These are phyloP conservation scores for Chlorospingus flavigularis DNA, from an alignment of 2,797 vertebrate species.

Conservation along the genomic window DNA sequence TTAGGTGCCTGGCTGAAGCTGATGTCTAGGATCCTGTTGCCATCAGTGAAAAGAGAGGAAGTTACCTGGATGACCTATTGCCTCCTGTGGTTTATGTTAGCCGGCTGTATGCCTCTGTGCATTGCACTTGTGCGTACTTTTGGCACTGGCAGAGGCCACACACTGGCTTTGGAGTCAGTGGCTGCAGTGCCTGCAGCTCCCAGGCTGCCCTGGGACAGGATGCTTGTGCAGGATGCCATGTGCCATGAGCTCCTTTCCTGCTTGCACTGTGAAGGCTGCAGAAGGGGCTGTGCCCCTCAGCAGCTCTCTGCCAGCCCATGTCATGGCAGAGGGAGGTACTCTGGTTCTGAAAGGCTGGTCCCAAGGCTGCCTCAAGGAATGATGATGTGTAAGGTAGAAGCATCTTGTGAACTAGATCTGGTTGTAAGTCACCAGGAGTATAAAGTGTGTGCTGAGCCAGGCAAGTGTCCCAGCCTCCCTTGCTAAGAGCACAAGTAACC, in stretches of 20 bases:
- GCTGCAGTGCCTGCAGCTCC: neutral
- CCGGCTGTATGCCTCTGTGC: neutral
- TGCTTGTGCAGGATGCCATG: neutral
- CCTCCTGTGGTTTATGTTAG: neutral
- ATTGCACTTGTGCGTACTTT: neutral
- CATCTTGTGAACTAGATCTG: neutral
- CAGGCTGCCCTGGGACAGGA: rapidly evolving
- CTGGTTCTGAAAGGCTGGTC: neutral
- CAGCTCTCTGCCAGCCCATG: neutral
- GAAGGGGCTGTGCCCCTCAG: neutral
- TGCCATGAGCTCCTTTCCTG: neutral
- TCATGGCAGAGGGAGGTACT: neutral
- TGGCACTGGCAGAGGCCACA: neutral
- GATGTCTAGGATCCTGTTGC: neutral
- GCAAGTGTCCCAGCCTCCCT: neutral
- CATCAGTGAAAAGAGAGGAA: neutral
- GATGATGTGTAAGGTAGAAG: neutral
- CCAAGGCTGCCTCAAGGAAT: neutral
- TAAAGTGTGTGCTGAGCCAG: neutral
- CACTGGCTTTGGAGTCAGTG: neutral
- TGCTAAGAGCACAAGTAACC: neutral
- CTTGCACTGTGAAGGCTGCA: neutral
- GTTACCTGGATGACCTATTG: neutral
- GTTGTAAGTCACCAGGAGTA: neutral
- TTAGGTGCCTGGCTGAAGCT: neutral